Evolutionary conservation across 1,140 invertebrate genomes (phyloP), one percentile per base, ranked within the genome.

Genomic region (Centruroides vittatus): DNA sequence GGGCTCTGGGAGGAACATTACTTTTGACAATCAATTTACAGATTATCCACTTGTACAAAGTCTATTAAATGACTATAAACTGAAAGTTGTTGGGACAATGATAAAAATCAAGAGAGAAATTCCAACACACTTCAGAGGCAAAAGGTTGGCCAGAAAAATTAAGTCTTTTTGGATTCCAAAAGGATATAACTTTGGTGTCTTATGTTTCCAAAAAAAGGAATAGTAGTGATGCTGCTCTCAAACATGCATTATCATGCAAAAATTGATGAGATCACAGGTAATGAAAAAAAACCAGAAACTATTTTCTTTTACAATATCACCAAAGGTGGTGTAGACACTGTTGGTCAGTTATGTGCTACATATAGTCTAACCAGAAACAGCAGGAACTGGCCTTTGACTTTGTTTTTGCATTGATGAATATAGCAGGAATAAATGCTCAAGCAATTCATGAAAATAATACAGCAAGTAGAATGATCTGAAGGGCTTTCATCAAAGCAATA

Each of bases 291-390:
- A 64, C 71, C 73, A 49, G 67, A 75, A 36, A 74, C 78, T 49
- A 70, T 76, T 56, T 46, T 63, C 9, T 68, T 68, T 57, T 78
- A 78, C 66, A 76, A 75, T 65, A 59, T 59, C 47, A 73, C 71
- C 4, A 79, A 78, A 70, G 71, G 72, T 48, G 76, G 72, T 47
- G 75, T 78, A 4, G 75, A 78, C 62, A 69, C 65, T 6, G 59
- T 77, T 12, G 73, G 78, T 61, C 67, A 76, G 61, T 71, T 77
- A 69, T 71, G 68, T 60, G 66, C 68, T 9, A 65, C 61, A 13
- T 71, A 71, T 61, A 69, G 70, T 53, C 61, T 59, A 58, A 53
- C 67, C 36, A 62, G 75, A 63, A 70, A 62, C 63, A 74, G 68
- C 12, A 64, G 63, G n/a, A 67, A 73, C 35, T 75, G 73, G 74